Base-by-base conservation (phyloP, 2,797 vertebrate genomes). In the Anguilla anguilla region DNA sequence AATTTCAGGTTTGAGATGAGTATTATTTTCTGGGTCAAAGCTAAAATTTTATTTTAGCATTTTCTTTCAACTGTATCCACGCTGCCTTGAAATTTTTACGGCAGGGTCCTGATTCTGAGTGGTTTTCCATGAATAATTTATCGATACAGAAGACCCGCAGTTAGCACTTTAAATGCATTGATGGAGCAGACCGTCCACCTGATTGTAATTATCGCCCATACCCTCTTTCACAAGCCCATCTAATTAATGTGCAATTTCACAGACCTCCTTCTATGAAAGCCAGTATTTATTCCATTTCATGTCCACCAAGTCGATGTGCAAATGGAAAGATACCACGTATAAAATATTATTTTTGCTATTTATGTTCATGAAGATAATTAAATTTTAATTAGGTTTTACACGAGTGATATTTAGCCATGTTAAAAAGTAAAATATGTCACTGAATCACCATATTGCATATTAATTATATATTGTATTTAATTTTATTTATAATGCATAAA, bases 121-220 rank as follows among this genome's bases (percentile, higher is more conserved):
- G 84, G 88, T 90, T 90, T 91, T 91, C 83, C 86, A 92, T 91
- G 89, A 90, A 92, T 90, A 83, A 83, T 87, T 83, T 88, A 91
- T 89, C 84, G 86, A 89, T 88, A 67, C 87, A 77, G 87, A 91
- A 61, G 86, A 87, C 83, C 43, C 59, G 61, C 59, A 67, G 59
- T 87, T 87, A 87, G n/a, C 86, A 55, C 22, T 82, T 39, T 46
- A 83, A 87, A 64, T 46, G 55, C 57, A 59, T n/a, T 61, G 83
- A 72, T 85, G 85, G 55, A 87, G 79, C 74, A 72, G 88, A 46
- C 15, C 86, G 67, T 59, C 43, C 88, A 39, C 82, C 87, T 88
- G 25, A 46, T 83, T 89, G 46, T n/a, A 81, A 64, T 91, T 90
- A 88, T 87, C 83, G 74, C 86, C 55, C 11, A 19, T 5, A 9